Percentiles rank a stretch among this genome's conserved stretches.
Conservation (phyloP, 2,888 invertebrate genomes). For the Ichneumon xanthorius region DNA sequence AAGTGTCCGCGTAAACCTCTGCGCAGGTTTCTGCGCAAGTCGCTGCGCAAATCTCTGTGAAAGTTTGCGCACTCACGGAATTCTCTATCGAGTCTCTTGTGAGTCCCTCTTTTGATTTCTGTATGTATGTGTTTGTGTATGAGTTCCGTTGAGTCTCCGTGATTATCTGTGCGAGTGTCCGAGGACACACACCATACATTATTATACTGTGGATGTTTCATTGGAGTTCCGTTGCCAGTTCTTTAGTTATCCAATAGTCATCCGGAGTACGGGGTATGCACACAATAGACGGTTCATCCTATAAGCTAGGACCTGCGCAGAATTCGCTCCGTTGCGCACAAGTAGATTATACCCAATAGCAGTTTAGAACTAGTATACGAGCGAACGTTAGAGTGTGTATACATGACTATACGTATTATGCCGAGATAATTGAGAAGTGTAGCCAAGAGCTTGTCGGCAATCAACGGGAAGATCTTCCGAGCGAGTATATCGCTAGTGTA, state of each 20-base stretch:
- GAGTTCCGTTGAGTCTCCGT: too few species aligned
- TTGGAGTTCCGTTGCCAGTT: too few species aligned
- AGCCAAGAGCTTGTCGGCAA: constrained; percentile 26
- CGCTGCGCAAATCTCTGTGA: too few species aligned
- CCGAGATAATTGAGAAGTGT: constrained; percentile 34
- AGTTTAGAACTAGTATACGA: constrained; percentile 12
- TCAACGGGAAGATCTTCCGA: constrained; percentile 41
- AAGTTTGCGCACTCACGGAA: too few species aligned
- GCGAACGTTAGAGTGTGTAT: neutral
- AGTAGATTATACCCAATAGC: constrained; percentile 7
- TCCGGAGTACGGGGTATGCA: neutral
- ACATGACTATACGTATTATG: constrained; percentile 3
- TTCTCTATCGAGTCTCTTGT: too few species aligned
- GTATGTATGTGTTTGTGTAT: too few species aligned
- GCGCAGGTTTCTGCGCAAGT: too few species aligned
- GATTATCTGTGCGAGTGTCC: too few species aligned
- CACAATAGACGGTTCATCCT: neutral
- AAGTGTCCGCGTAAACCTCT: neutral
- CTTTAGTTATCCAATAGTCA: neutral
- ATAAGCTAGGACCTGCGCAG: neutral
- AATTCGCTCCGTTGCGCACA: neutral
- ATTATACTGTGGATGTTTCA: too few species aligned
- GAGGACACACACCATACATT: too few species aligned
- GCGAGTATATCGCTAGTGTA: neutral
- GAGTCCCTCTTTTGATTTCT: too few species aligned